Evolutionary conservation across 2,888 invertebrate genomes (phyloP), one percentile per base, ranked within the genome.

Genomic region (Drosophila anceps): DNA sequence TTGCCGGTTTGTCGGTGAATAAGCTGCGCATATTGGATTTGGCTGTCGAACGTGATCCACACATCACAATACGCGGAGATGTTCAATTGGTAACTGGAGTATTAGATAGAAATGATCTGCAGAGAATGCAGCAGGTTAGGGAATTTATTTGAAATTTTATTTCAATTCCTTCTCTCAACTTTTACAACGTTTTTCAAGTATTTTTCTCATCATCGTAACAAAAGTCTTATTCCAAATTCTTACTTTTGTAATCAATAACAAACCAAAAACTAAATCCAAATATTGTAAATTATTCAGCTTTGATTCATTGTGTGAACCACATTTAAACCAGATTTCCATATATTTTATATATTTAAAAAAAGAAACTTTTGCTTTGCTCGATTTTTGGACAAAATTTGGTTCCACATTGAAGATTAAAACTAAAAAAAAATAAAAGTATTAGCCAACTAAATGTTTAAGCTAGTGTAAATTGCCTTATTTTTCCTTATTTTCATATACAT

Each of bases 1-100:
- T 98, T 65, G 96, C 98, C 4, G 99, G 98, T 0, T 94, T 98
- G 12, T 98, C 97, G 15, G 96, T 97, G 64, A 98, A 98, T 91
- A 97, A 97, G 8, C 94, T 96, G 66, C 94, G 97, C 54, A 95
- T 98, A 24, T 94, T 99, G 75, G 98, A 98, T 92, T 93, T 97
- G 91, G 97, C 97, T 0, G 96, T 97, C 0, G 96, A 97, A 55
- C 96, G 96, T 43, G 97, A 98, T 92, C 94, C 96, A 0, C 95
- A 96, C 61, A 95, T 96, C 1, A 95, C 95, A 0, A 95, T 96
- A 20, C 94, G 97, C 69, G 98, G 98, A 18, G 97, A 98, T 92
- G 98, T 97, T 18, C 95, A 97, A 88, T 93, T 96, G 74, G 95
- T 96, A 82, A 95, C 95, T 81, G 95, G 96, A 73, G 95, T 96